A percentile compares a stretch with the other conserved stretches of the same genome.
phyloP scores from a whole-genome alignment of 1,140 invertebrate genomes.

The Sitodiplosis mosellana region DNA sequence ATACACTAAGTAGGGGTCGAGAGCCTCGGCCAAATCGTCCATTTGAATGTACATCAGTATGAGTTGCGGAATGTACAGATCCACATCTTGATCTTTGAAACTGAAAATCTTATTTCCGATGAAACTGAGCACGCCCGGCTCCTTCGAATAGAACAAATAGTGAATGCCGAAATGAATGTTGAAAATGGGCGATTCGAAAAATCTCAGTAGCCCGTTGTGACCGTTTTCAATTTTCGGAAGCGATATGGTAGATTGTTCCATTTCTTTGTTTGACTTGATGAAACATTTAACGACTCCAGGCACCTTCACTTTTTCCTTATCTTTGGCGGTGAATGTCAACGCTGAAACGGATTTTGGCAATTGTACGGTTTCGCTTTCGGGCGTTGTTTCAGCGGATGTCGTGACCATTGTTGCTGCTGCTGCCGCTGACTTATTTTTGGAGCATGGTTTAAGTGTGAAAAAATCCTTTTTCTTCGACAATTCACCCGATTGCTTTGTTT shows the following conservation, averaged over 20 bases:
- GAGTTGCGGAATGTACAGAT: conserved; percentile 95
- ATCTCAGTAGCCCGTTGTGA: conserved; percentile 49
- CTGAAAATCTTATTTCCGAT: conserved; percentile 93
- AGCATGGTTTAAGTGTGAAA: conserved; percentile 18
- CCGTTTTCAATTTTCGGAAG: conserved; percentile 21
- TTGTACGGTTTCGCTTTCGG: conserved; percentile 5
- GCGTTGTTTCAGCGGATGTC: conserved; percentile 12
- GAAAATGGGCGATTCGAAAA: conserved; percentile 94
- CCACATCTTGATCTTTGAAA: conserved; percentile 78
- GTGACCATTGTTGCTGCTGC: too few relatives aligned
- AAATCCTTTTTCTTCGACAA: conserved; percentile 24
- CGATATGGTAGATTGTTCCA: conserved; percentile 1
- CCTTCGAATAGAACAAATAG: conserved; percentile 97
- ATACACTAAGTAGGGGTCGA: conserved; percentile 86
- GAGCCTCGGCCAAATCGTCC: conserved; percentile 83
- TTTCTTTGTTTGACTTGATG: conserved; percentile 13
- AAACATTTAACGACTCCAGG: conserved; percentile 24
- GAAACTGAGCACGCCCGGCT: conserved; percentile 90
- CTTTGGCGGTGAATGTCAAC: conserved; percentile 14
- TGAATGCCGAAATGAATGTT: conserved; percentile 95
- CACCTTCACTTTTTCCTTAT: conserved; percentile 13
- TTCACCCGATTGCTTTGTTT: conserved; percentile 18
- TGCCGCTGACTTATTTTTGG: conserved; percentile 15
- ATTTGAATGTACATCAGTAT: conserved; percentile 98
- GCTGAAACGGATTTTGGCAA: conserved; percentile 17